Evolutionary conservation across 2,888 invertebrate species (phyloP).

Genomic region (Dryadula phaetusa): DNA sequence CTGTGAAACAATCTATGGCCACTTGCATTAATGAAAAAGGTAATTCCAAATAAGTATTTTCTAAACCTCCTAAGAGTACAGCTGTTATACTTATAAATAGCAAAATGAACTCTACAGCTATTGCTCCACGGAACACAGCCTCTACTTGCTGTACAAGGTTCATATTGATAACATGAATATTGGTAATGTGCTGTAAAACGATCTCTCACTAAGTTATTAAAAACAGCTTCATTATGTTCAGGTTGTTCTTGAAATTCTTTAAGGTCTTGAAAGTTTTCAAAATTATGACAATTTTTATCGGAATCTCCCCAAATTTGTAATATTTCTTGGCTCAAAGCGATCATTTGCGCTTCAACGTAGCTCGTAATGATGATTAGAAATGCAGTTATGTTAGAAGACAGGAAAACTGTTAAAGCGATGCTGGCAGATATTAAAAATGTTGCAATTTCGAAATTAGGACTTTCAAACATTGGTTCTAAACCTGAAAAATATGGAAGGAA

Average conservation of each 20-base stretch:
- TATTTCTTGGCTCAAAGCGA: conserved; percentile 60
- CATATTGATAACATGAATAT: conserved; percentile 54
- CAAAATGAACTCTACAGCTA: conserved; percentile 57
- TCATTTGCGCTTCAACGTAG: conserved; percentile 51
- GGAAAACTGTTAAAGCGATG: conserved; percentile 51
- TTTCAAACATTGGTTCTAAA: conserved; percentile 59
- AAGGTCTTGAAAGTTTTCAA: neutral
- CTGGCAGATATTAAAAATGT: conserved; percentile 44
- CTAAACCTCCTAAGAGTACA: conserved; percentile 62
- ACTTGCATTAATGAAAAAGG: conserved; percentile 60
- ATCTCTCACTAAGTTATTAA: conserved; percentile 44
- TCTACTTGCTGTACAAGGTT: conserved; percentile 53
- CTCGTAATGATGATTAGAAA: conserved; percentile 59
- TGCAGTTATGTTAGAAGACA: conserved; percentile 54
- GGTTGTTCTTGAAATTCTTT: conserved; percentile 33
- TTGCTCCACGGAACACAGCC: conserved; percentile 53
- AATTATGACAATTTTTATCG: conserved; percentile 12
- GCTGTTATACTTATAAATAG: conserved; percentile 57
- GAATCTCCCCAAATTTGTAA: conserved; percentile 57
- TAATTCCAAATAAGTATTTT: conserved; percentile 60
- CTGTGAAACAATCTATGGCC: conserved; percentile 62
- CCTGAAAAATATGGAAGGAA: no score
- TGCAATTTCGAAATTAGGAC: conserved; percentile 63
- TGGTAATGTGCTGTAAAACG: conserved; percentile 52
- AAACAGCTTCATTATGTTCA: neutral